Conservation (phyloP, 2,113 vertebrate genomes). For the Phasianus colchicus region DNA sequence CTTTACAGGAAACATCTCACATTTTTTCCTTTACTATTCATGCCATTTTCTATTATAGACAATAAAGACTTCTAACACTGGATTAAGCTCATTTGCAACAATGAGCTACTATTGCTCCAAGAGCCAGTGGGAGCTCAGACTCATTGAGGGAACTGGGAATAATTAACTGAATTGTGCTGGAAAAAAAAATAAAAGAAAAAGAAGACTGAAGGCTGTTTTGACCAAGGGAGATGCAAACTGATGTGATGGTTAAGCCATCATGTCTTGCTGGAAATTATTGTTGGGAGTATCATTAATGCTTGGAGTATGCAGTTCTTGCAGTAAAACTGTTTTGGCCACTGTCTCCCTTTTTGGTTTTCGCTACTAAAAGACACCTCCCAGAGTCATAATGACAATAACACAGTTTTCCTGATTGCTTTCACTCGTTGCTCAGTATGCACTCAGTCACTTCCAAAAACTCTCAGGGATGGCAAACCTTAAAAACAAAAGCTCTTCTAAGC, state of each 20-base stretch:
- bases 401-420: background rate
- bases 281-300: background rate
- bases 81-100: conserved; percentile 22
- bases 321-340: background rate
- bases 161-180: background rate
- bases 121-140: conserved; percentile 17
- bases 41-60: conserved; percentile 27
- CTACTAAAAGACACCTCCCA: conserved; percentile 34
- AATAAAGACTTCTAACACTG: background rate
- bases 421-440: background rate
- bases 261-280: conserved; percentile 17
- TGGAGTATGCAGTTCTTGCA: background rate
- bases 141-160: conserved; percentile 11
- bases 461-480: background rate
- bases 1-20: conserved; percentile 50
- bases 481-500: background rate
- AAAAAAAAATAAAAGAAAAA: background rate
- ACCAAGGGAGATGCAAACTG: background rate
- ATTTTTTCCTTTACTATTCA: conserved; percentile 73
- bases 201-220: conserved; percentile 28
- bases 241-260: background rate
- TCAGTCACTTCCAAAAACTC: conserved; percentile 3
- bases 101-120: conserved; percentile 40
- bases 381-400: conserved; percentile 53
- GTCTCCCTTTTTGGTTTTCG: background rate